phyloP scores from a whole-genome alignment of 2,888 invertebrate genomes.

The Leptarthrus brevirostris region DNA sequence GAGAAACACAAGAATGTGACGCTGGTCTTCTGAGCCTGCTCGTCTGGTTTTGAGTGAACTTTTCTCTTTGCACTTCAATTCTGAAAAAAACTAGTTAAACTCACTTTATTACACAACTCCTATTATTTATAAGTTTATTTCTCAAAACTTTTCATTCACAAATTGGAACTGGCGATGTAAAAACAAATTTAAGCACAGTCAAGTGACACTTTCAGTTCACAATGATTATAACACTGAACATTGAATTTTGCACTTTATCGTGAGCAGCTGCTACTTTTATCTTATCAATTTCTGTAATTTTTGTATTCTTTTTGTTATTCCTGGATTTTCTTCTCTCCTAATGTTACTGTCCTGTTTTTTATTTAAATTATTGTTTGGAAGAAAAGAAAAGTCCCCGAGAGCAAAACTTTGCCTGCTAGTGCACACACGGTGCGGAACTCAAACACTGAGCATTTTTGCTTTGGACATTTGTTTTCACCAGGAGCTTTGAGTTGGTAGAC shows the following conservation, averaged over 20 bases:
- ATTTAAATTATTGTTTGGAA: conserved; percentile 15
- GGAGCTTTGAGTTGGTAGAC: too few species aligned
- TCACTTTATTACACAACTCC: conserved; percentile 26
- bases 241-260: neutral
- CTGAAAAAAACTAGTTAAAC: neutral
- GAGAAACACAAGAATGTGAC: conserved; percentile 1
- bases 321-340: neutral
- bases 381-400: conserved; percentile 46
- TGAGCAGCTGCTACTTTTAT: neutral
- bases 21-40: conserved; percentile 37
- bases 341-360: neutral
- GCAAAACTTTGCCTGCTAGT: conserved; percentile 52
- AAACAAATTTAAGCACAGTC: conserved; percentile 27
- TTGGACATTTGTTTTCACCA: too few species aligned
- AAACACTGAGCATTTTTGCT: too few species aligned
- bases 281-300: neutral
- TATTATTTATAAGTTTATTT: neutral
- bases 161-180: conserved; percentile 8
- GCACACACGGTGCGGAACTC: conserved; percentile 55
- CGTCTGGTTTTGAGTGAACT: conserved; percentile 46
- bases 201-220: conserved; percentile 32
- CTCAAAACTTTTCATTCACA: conserved; percentile 18
- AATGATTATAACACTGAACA: neutral
- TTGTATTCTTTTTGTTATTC: neutral
- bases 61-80: conserved; percentile 3